These are phyloP conservation scores for Saxidomus purpurata DNA, from an alignment of 1,140 invertebrate species.

Conservation along the genomic window DNA sequence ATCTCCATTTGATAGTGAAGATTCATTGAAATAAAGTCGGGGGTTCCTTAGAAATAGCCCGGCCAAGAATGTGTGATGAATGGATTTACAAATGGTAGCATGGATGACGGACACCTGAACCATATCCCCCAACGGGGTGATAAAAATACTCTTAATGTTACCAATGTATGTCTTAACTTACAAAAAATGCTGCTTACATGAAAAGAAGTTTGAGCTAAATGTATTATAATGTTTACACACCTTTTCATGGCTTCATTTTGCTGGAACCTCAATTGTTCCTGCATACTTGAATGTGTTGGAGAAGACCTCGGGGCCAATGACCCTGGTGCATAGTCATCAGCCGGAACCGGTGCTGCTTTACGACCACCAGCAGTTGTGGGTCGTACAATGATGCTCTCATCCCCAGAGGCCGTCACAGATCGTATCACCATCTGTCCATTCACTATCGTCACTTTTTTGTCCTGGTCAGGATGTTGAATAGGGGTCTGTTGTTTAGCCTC, in stretches of 20 bases:
- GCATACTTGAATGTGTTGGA: slow-evolving; percentile 61
- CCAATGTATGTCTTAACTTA: too few relatives aligned
- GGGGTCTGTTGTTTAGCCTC: slow-evolving; percentile 1
- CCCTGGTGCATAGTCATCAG: slow-evolving; percentile 19
- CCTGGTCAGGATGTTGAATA: slow-evolving; percentile 45
- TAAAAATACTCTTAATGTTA: too few relatives aligned
- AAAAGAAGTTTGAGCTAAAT: too few relatives aligned
- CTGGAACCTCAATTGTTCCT: slow-evolving; percentile 64
- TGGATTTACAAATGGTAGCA: too few relatives aligned
- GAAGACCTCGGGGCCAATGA: slow-evolving; percentile 55
- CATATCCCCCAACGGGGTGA: too few relatives aligned
- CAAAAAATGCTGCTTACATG: too few relatives aligned
- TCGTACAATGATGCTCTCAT: slow-evolving; percentile 53
- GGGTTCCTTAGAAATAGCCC: too few relatives aligned
- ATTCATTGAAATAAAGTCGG: too few relatives aligned
- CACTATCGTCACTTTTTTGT: slow-evolving; percentile 60
- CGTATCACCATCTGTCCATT: slow-evolving; percentile 65
- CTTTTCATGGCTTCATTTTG: slow-evolving; percentile 63
- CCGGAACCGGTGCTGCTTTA: not conserved
- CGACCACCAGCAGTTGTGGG: slow-evolving; percentile 45
- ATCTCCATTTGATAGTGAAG: too few relatives aligned
- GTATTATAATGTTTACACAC: not conserved
- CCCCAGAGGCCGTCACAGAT: slow-evolving; percentile 28
- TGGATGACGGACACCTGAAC: too few relatives aligned
- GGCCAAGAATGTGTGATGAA: too few relatives aligned